Evolutionary conservation across 2,113 vertebrate genomes (phyloP), one percentile per base, ranked within the genome.

Genomic region (Dipodomys stephensi): DNA sequence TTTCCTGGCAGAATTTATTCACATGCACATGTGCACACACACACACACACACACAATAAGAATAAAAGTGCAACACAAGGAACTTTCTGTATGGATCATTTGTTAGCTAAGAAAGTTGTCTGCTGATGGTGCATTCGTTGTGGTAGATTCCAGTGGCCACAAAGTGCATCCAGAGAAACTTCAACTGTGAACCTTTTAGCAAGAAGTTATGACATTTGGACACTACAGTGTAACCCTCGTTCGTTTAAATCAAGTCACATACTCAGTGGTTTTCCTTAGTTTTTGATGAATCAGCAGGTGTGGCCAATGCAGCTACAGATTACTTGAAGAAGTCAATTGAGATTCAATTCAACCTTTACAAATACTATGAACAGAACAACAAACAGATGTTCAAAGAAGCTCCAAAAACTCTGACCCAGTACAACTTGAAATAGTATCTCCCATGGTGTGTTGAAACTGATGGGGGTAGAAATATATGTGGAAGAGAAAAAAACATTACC

Each of bases 41-140:
- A 19, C 25, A 23, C 39, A 83, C 8, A 28, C 19, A 19, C 22
- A 39, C 72, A 67, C 25, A 84, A 13, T 68, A 19, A 83, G 39
- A 74, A 84, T 4, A 46, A 35, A 7, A 10, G 22, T 65, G 6
- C 1, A 64, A 64, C 22, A 64, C 30, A 87, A 88, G 25, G 65
- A 80, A 78, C 72, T 87, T 92, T 80, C 53, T 71, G 67, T 64
- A 30, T 69, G 80, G 57, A 23, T 95, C 83, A 76, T 81, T 86
- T 44, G 35, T 90, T 91, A 90, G 44, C 11, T 62, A 83, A 69
- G 35, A 65, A 88, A 91, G 30, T 25, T 68, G 13, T 53, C 91
- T 74, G 73, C 1, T 84, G 65, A 87, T 6, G 15, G 25, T 77
- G 44, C 73, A 7, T 81, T 78, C 53, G 74, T 87, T 94, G 60